phyloP scores from a whole-genome alignment of 2,797 vertebrate genomes.

The Malurus leucopterus region DNA sequence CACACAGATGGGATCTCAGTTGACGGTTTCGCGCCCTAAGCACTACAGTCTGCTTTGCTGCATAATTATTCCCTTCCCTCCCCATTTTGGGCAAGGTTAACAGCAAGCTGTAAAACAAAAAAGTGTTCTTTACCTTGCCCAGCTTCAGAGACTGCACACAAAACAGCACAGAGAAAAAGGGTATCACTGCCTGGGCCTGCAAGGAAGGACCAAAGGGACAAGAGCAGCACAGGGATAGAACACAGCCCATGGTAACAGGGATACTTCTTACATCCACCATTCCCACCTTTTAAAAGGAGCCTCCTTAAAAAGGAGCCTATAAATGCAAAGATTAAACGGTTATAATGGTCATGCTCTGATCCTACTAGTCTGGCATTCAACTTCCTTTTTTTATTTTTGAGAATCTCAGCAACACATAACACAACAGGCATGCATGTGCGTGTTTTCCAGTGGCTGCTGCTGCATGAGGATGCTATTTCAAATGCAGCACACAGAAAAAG shows the following conservation, averaged over 20 bases:
- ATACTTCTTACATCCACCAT: neutral
- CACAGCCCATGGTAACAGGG: neutral
- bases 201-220: neutral
- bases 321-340: neutral
- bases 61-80: neutral
- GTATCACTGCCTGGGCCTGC: neutral
- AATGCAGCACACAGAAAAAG: neutral
- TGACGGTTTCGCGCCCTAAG: neutral
- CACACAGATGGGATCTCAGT: fast-evolving
- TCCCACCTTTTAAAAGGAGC: neutral
- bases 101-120: neutral
- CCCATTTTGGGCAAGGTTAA: too few species aligned
- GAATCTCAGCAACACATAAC: neutral
- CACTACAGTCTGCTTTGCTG: neutral
- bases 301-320: neutral
- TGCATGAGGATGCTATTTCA: neutral
- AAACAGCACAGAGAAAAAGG: neutral
- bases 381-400: too few species aligned
- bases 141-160: neutral
- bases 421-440: fast-evolving
- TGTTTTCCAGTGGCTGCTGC: neutral
- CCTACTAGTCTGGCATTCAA: neutral
- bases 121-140: fast-evolving
- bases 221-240: neutral
- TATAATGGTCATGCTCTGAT: neutral